Percentiles rank a stretch among this genome's conserved stretches.
Evolutionary conservation across 2,113 vertebrate genomes (phyloP).

Genomic region (Mobula birostris): DNA sequence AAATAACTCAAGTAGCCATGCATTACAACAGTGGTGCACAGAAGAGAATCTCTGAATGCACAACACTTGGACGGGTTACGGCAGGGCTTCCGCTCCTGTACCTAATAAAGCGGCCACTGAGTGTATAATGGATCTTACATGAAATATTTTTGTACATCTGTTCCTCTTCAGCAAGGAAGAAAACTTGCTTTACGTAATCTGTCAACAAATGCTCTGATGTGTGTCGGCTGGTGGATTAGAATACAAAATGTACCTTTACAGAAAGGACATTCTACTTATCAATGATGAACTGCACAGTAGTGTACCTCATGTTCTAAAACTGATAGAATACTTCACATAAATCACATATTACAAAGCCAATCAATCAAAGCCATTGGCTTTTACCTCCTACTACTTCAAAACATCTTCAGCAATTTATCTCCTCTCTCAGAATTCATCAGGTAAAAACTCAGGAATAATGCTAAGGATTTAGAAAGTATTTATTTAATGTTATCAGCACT

Average conservation of each 20-base stretch:
- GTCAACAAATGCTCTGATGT: neutral
- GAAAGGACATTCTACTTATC: slow-evolving; percentile 1
- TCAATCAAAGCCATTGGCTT: slow-evolving; percentile 15
- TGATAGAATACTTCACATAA: slow-evolving; percentile 3
- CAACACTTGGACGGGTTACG: too few relatives aligned
- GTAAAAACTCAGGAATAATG: neutral
- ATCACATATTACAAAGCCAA: neutral
- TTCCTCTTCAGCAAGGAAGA: neutral
- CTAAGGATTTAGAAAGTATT: neutral
- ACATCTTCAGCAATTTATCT: neutral
- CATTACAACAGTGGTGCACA: too few relatives aligned
- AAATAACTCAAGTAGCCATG: too few relatives aligned
- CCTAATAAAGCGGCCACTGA: too few relatives aligned
- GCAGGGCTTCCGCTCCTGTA: too few relatives aligned
- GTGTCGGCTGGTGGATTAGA: slow-evolving; percentile 11
- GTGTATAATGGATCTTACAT: neutral
- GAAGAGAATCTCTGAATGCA: too few relatives aligned
- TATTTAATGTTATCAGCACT: neutral
- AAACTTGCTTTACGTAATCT: neutral
- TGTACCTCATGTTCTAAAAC: slow-evolving; percentile 9
- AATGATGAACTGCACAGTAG: slow-evolving; percentile 14
- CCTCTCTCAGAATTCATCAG: neutral
- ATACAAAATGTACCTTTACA: slow-evolving; percentile 19
- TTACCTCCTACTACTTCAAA: neutral
- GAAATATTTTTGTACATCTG: neutral